These are phyloP conservation scores for Gastracanthus pulcherrimus DNA, from an alignment of 2,888 invertebrate species.

Conservation along the genomic window DNA sequence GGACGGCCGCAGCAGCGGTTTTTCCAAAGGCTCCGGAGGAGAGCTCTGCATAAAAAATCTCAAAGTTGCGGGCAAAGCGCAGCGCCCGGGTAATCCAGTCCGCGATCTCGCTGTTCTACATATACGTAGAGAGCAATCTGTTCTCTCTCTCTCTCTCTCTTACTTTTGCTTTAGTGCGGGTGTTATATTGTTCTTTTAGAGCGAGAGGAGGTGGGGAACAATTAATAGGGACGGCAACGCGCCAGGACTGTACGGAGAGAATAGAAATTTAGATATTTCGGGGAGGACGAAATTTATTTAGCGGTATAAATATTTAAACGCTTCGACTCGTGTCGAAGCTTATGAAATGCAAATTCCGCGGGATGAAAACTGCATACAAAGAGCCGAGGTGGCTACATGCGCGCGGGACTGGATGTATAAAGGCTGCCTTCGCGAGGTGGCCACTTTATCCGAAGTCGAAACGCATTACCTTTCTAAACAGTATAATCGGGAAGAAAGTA, in stretches of 20 bases:
- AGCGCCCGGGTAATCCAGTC: background rate
- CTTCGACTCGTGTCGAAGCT: background rate
- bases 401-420: background rate
- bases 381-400: background rate
- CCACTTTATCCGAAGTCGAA: background rate
- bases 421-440: background rate
- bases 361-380: background rate
- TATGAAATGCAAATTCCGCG: background rate
- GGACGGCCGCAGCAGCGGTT: no score
- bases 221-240: no score
- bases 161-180: background rate
- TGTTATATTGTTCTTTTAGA: background rate
- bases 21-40: background rate
- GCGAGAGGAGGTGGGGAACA: background rate
- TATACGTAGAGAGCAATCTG: background rate
- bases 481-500: background rate
- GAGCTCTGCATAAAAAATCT: background rate
- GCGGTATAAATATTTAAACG: slow-evolving; percentile 20
- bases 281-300: slow-evolving; percentile 25
- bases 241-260: background rate
- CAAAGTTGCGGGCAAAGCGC: background rate
- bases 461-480: slow-evolving; percentile 2
- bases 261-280: no score
- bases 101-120: background rate
- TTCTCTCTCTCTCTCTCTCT: background rate